A percentile compares a stretch with the other conserved stretches of the same genome.
Evolutionary conservation across 2,797 vertebrate genomes (phyloP).

Genomic region (Cichlasoma orientale): DNA sequence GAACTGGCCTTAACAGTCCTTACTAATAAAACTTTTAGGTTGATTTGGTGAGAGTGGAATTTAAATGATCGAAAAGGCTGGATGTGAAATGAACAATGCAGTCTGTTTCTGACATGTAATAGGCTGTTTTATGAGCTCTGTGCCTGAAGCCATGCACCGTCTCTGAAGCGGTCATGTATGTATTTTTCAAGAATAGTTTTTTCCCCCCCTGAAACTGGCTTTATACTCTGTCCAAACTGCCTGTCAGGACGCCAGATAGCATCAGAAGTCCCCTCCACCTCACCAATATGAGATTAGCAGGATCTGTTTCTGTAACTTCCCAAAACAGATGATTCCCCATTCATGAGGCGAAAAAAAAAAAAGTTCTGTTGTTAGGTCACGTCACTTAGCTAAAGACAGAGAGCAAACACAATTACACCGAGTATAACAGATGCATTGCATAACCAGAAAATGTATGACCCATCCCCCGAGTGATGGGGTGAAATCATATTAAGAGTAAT

Average conservation of each 20-base stretch:
- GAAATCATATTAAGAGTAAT: conserved; percentile 27
- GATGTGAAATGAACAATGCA: background rate
- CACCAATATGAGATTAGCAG: background rate
- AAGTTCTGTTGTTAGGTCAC: background rate
- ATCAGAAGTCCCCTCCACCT: background rate
- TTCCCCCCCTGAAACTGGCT: background rate
- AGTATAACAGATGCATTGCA: background rate
- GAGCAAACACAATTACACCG: background rate
- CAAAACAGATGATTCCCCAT: background rate
- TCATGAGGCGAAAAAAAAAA: background rate
- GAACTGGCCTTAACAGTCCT: background rate
- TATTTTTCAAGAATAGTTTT: background rate
- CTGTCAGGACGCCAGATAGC: background rate
- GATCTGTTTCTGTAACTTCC: background rate
- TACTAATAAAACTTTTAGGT: background rate
- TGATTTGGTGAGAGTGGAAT: background rate
- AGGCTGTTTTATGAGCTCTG: background rate
- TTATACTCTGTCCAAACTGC: background rate
- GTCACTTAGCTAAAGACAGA: background rate
- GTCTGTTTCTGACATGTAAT: background rate
- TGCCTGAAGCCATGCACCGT: background rate
- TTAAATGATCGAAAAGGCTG: background rate
- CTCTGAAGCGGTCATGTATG: background rate
- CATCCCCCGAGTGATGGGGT: background rate
- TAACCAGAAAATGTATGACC: background rate